These are phyloP conservation scores for Lithobates sylvaticus DNA, from an alignment of 2,797 vertebrate genomes.

Conservation along the genomic window DNA sequence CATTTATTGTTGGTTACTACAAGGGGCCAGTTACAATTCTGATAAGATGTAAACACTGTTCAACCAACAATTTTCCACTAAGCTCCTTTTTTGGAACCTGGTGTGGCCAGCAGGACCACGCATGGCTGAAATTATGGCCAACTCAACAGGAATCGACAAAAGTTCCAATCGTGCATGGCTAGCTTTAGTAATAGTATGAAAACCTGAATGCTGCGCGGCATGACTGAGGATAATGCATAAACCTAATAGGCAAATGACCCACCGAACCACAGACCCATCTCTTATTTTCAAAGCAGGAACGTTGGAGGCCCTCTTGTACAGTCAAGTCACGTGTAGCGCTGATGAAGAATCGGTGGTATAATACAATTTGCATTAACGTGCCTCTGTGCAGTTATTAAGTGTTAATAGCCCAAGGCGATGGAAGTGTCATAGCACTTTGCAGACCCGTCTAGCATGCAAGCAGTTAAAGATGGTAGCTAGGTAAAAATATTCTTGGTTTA, in stretches of 20 bases:
- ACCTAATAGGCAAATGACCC: not conserved
- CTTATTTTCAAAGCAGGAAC: not conserved
- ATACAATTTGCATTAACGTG: not conserved
- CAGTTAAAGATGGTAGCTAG: conserved; percentile 18
- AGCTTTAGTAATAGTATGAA: too few species aligned
- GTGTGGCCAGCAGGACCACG: too few species aligned
- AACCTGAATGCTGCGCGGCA: too few species aligned
- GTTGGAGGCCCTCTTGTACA: not conserved
- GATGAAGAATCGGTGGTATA: conserved; percentile 1
- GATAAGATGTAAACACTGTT: not conserved
- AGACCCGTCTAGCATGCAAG: conserved; percentile 4
- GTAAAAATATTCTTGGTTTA: conserved; percentile 54
- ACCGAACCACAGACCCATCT: not conserved
- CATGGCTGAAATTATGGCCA: too few species aligned
- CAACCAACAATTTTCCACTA: too few species aligned
- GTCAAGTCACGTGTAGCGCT: not conserved
- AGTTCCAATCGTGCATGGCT: too few species aligned
- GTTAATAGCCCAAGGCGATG: not conserved
- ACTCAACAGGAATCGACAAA: too few species aligned
- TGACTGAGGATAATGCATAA: not conserved
- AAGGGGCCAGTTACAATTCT: too few species aligned
- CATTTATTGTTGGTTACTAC: too few species aligned
- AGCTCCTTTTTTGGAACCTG: too few species aligned
- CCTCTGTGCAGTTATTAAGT: not conserved
- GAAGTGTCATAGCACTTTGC: not conserved